These are phyloP conservation scores for Heliconius charithonia DNA, from an alignment of 2,888 invertebrate genomes.

Conservation along the genomic window DNA sequence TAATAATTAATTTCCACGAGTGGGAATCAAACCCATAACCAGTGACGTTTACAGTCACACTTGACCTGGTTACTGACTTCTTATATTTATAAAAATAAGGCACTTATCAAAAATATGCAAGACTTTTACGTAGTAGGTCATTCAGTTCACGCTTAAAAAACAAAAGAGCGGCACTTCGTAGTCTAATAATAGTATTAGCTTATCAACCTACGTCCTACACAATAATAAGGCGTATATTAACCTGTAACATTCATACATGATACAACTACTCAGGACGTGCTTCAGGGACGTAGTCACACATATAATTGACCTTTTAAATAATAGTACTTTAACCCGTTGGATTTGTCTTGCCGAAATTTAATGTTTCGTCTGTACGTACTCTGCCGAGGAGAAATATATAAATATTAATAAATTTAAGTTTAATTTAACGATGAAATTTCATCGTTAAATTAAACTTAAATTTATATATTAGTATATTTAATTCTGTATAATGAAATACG, in stretches of 20 bases:
- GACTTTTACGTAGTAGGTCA: neutral
- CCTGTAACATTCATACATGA: neutral
- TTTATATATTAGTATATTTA: too few species aligned
- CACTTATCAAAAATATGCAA: too few species aligned
- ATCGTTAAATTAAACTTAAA: too few species aligned
- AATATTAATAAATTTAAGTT: too few species aligned
- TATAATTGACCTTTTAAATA: neutral
- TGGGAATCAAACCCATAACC: too few species aligned
- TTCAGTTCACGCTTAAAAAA: neutral
- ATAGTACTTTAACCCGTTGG: neutral
- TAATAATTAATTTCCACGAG: too few species aligned
- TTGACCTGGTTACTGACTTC: too few species aligned
- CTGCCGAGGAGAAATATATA: neutral
- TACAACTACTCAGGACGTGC: neutral
- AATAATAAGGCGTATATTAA: neutral
- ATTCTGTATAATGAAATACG: too few species aligned
- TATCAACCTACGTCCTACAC: constrained; percentile 6
- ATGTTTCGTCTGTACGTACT: neutral
- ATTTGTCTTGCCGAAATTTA: neutral
- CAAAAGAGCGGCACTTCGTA: neutral
- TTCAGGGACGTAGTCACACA: neutral
- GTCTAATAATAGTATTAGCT: neutral
- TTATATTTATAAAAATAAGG: too few species aligned
- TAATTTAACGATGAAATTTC: too few species aligned
- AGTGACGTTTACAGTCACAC: too few species aligned